phyloP scores from a whole-genome alignment of 2,888 invertebrate species.

The Reticulitermes lucifugus region DNA sequence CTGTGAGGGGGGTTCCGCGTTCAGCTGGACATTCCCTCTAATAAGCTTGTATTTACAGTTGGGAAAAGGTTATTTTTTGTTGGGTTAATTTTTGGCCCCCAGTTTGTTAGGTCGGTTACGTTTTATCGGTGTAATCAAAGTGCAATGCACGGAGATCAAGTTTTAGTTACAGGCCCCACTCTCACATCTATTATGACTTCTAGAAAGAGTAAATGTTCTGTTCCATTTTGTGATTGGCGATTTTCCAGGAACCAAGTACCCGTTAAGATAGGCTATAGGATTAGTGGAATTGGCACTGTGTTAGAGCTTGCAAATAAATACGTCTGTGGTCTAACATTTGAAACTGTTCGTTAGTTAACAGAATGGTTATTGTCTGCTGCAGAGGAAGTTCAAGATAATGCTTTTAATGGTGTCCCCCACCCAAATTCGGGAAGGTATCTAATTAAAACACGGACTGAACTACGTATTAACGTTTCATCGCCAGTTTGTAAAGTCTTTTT shows the following conservation, averaged over 20 bases:
- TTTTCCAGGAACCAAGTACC: slow-evolving; percentile 12
- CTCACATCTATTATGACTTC: background rate
- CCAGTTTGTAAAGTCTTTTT: background rate
- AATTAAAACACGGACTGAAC: background rate
- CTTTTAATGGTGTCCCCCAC: background rate
- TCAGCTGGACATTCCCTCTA: too few relatives aligned
- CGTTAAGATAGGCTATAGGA: slow-evolving; percentile 25
- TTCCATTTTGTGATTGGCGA: slow-evolving; percentile 27
- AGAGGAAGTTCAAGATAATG: slow-evolving; percentile 5
- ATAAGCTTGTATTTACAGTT: background rate
- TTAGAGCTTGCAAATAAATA: background rate
- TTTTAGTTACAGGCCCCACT: background rate
- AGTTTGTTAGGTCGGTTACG: background rate
- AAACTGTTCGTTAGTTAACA: background rate
- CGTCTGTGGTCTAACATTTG: slow-evolving; percentile 2
- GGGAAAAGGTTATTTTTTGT: background rate
- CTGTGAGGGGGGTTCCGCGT: too few relatives aligned
- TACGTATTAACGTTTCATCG: background rate
- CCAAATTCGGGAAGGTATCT: background rate
- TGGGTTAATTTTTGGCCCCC: background rate
- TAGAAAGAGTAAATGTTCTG: slow-evolving; percentile 5
- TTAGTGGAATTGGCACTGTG: slow-evolving; percentile 17
- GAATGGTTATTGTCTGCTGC: background rate
- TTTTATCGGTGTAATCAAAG: background rate
- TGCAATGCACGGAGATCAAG: background rate